phyloP scores from a whole-genome alignment of 2,113 vertebrate species.

The Castor canadensis region DNA sequence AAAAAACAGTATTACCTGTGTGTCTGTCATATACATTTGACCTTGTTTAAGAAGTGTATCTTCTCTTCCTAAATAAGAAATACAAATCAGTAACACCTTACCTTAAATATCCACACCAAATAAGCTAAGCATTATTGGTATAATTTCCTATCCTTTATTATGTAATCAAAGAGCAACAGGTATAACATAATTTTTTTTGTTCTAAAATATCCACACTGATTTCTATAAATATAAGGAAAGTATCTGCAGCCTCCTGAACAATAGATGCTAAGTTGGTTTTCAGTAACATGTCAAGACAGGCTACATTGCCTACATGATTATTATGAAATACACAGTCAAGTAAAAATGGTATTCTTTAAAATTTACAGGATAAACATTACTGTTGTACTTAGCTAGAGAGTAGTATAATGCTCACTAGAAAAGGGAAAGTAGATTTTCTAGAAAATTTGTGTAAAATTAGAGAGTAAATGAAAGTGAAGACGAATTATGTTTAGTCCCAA shows the following conservation, averaged over 20 bases:
- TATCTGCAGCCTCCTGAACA: not conserved
- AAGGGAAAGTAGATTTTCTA: not conserved
- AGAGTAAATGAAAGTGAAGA: not conserved
- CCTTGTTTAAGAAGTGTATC: conserved; percentile 90
- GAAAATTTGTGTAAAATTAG: conserved; percentile 9
- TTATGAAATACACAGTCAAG: conserved; percentile 9
- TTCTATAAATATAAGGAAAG: not conserved
- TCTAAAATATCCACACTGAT: conserved; percentile 19
- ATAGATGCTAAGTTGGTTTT: not conserved
- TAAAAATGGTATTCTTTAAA: conserved; percentile 11
- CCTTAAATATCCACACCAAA: conserved; percentile 4
- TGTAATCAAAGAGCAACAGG: conserved; percentile 38
- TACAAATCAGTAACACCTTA: conserved; percentile 73
- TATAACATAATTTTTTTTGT: not conserved
- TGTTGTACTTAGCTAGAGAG: not conserved
- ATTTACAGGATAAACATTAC: not conserved
- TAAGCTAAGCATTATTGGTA: not conserved
- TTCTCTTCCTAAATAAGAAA: conserved; percentile 92
- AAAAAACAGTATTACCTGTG: conserved; percentile 86
- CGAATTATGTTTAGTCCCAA: not conserved
- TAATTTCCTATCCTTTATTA: conserved; percentile 19
- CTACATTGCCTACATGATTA: conserved; percentile 3
- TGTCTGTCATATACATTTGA: conserved; percentile 86
- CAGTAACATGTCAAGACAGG: not conserved
- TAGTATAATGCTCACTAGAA: conserved; percentile 27